Evolutionary conservation across 2,113 vertebrate genomes (phyloP).

Genomic region (Gobio gobio): DNA sequence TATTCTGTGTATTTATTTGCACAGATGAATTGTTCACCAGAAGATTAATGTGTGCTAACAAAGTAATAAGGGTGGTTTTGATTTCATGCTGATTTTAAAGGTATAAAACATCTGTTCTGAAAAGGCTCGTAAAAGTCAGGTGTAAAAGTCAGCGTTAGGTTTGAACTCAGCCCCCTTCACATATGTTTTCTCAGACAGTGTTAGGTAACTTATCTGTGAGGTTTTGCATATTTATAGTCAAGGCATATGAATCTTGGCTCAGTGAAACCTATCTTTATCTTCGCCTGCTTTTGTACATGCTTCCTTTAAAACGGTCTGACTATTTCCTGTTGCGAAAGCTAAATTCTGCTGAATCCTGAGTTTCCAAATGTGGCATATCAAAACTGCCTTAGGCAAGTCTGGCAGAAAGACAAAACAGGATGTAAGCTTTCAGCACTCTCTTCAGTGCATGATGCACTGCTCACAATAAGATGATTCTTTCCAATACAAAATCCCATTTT

Average conservation of each 20-base stretch:
- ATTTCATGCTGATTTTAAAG: not conserved
- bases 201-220: not conserved
- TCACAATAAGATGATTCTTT: constrained; percentile 41
- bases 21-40: not conserved
- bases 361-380: constrained; percentile 18
- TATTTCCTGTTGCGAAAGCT: constrained; percentile 18
- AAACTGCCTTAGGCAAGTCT: constrained; percentile 22
- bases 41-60: not conserved
- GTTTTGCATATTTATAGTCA: constrained; percentile 1
- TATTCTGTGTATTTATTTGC: not conserved
- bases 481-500: constrained; percentile 27
- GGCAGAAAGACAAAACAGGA: constrained; percentile 2
- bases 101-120: not conserved
- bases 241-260: not conserved
- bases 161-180: not conserved
- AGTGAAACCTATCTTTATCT: not conserved
- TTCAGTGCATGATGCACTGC: not conserved
- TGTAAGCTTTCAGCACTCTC: not conserved
- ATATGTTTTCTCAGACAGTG: not conserved
- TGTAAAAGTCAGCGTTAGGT: not conserved
- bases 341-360: not conserved
- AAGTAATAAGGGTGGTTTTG: not conserved
- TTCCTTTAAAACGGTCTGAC: not conserved
- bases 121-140: not conserved
- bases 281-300: not conserved